phyloP scores from a whole-genome alignment of 2,888 invertebrate genomes.

The Entomobrya proxima region DNA sequence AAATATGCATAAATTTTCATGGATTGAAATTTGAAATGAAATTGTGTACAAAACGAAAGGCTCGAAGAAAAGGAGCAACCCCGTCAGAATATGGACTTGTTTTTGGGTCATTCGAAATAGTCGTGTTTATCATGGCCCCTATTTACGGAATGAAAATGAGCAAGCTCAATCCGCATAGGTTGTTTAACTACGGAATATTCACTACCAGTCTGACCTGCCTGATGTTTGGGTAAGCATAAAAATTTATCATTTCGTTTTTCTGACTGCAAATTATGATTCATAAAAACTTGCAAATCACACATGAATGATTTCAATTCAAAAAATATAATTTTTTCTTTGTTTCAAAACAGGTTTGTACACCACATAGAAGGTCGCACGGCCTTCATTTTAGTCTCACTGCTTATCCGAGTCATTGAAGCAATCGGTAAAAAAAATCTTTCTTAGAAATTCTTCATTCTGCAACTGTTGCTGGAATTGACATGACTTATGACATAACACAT shows the following conservation, averaged over 20 bases:
- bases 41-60: slow-evolving; percentile 71
- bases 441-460: neutral
- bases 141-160: slow-evolving; percentile 77
- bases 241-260: neutral
- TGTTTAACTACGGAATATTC: slow-evolving; percentile 90
- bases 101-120: slow-evolving; percentile 77
- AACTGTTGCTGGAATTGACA: neutral
- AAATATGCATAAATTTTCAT: neutral
- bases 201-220: slow-evolving; percentile 90
- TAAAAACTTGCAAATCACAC: neutral
- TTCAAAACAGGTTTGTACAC: slow-evolving; percentile 67
- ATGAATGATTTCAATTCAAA: neutral
- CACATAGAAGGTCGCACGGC: slow-evolving; percentile 77
- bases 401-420: slow-evolving; percentile 88
- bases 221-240: slow-evolving; percentile 83
- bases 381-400: slow-evolving; percentile 87
- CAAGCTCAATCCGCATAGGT: slow-evolving; percentile 81
- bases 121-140: slow-evolving; percentile 76
- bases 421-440: slow-evolving; percentile 87
- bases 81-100: slow-evolving; percentile 77
- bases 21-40: neutral
- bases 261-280: neutral
- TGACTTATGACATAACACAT: neutral
- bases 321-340: neutral
- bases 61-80: slow-evolving; percentile 77